phyloP scores from a whole-genome alignment of 2,888 invertebrate genomes.

The Nasonia oneida region DNA sequence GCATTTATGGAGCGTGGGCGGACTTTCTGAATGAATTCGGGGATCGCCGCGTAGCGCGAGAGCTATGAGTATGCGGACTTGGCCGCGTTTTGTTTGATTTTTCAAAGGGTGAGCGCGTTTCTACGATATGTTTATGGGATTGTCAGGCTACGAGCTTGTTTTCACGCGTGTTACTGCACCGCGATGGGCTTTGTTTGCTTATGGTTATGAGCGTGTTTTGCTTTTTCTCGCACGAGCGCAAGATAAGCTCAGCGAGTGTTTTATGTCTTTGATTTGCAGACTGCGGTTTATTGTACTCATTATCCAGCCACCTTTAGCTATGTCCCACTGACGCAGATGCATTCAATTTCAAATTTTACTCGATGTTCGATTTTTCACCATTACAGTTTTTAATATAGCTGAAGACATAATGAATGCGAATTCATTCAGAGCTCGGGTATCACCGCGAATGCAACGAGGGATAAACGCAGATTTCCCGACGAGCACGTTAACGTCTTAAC shows the following conservation, averaged over 20 bases:
- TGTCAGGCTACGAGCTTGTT: neutral
- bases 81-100: neutral
- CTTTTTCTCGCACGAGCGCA: neutral
- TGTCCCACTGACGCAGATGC: too few relatives aligned
- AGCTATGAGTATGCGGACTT: neutral
- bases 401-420: too few relatives aligned
- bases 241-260: neutral
- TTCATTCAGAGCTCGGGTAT: neutral
- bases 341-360: too few relatives aligned
- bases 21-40: conserved; percentile 24
- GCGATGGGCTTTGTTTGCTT: neutral
- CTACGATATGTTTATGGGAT: too few relatives aligned
- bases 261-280: neutral
- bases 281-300: conserved; percentile 7
- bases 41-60: neutral
- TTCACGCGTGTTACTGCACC: neutral
- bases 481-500: conserved; percentile 35
- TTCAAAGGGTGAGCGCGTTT: neutral
- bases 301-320: neutral
- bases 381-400: neutral
- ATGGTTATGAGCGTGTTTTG: neutral
- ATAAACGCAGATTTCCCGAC: conserved; percentile 2
- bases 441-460: neutral
- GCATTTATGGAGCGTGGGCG: conserved; percentile 11
- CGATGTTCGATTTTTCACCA: too few relatives aligned